Evolutionary conservation across 2,113 vertebrate species (phyloP), one percentile per base, ranked within the genome.

Genomic region (Pycnonotus jocosus): DNA sequence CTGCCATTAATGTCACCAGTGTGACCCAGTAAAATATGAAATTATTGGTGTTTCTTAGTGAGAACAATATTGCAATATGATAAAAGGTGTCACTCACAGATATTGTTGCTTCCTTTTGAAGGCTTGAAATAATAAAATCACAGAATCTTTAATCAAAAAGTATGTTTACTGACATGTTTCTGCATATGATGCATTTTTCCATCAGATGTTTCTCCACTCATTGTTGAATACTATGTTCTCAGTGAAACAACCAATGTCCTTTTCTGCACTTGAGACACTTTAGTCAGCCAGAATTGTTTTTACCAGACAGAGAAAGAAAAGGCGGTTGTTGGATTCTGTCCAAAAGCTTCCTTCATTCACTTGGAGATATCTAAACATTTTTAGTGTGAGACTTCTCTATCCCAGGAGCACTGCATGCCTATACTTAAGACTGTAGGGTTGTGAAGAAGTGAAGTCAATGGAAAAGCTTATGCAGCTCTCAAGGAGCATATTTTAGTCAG

Each of bases 221-320:
- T 14, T 78, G 38, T 17, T 82, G 23, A 64, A 58, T 24, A 24
- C 4, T 44, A 4, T 18, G 3, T 22, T 68, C 33, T 74, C 48
- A 68, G 0, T 22, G 16, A 53, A 44, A 40, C 0, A 21, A 20
- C 4, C 21, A 38, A 19, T 38, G 11, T 9, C 6, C 6, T 28
- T 76, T 70, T 58, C 33, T 45, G 4, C 11, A 27, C 5, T 81
- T 79, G 13, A 76, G 4, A 64, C 64, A 5, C 17, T 66, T 81
- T 12, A 30, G 7, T 6, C 13, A 2, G 3, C 88, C 31, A 79
- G 24, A 68, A 74, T 8, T 40, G 17, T 17, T 82, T 81, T 83
- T 40, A 47, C 2, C 6, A 50, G 17, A 60, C 24, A 85, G 3
- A 64, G 8, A 21, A 50, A 77, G 62, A 87, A 81, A 68, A 40